Evolutionary conservation across 2,888 invertebrate genomes (phyloP).

Genomic region (Gari tellinella): DNA sequence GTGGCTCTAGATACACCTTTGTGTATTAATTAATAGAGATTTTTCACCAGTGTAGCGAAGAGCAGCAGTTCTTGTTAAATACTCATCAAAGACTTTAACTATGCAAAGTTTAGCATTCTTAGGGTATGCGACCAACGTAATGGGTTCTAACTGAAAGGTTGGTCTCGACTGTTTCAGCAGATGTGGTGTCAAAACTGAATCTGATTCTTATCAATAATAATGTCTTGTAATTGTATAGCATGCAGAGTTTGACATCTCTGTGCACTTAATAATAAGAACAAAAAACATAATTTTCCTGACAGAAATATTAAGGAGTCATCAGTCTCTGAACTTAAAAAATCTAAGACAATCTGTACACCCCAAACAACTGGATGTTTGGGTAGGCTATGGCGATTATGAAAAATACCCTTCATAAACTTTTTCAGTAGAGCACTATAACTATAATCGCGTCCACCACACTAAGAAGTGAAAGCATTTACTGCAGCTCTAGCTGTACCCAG

Average conservation of each 20-base stretch:
- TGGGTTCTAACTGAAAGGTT: neutral
- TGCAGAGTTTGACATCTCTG: no score
- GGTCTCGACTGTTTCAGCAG: conserved; percentile 9
- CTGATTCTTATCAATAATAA: conserved; percentile 1
- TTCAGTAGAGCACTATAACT: conserved; percentile 1
- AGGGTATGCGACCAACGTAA: neutral
- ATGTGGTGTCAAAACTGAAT: neutral
- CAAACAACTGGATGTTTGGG: no score
- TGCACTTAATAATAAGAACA: no score
- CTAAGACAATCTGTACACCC: no score
- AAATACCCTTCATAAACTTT: no score
- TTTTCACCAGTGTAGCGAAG: neutral
- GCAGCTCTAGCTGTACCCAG: neutral
- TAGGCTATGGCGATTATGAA: no score
- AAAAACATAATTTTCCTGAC: no score
- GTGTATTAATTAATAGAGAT: conserved; percentile 7
- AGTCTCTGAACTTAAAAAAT: no score
- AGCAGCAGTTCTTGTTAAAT: conserved; percentile 4
- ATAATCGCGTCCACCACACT: conserved; percentile 30
- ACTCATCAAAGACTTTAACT: neutral
- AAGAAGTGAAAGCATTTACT: no score
- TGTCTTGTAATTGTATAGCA: neutral
- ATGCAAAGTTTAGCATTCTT: neutral
- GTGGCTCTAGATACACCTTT: conserved; percentile 12
- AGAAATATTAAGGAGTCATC: no score